Percentiles rank a stretch among this genome's conserved stretches.
Evolutionary conservation across 1,140 invertebrate species (phyloP).

Genomic region (Scaptodrosophila lebanonensis): DNA sequence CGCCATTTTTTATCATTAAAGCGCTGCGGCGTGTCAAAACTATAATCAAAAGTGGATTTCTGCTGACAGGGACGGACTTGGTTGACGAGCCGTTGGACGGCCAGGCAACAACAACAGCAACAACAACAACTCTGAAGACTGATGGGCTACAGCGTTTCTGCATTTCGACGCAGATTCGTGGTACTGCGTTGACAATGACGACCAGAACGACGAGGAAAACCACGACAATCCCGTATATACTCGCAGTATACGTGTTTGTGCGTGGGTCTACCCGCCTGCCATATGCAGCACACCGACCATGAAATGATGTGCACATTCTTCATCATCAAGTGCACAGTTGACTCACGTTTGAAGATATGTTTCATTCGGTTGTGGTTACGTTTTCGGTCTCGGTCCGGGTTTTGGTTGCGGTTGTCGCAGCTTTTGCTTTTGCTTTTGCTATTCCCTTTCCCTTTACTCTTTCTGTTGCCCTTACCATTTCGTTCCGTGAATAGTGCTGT

Average conservation of each 20-base stretch:
- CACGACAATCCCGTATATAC: neutral
- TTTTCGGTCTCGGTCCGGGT: conserved; percentile 1
- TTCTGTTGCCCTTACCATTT: neutral
- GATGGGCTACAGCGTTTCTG: conserved; percentile 55
- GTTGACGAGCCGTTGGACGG: neutral
- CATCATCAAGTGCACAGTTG: conserved; percentile 54
- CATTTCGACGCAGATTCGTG: conserved; percentile 35
- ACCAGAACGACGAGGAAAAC: conserved; percentile 9
- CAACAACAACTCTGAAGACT: conserved; percentile 29
- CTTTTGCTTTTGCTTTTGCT: neutral
- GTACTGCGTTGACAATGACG: too few species aligned
- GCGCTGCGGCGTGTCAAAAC: conserved; percentile 44
- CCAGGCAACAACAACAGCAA: neutral
- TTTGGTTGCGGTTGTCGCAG: neutral
- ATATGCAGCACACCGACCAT: conserved; percentile 24
- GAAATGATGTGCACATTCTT: conserved; percentile 61
- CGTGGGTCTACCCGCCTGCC: conserved; percentile 1
- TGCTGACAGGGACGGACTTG: conserved; percentile 7
- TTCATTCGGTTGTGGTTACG: conserved; percentile 53
- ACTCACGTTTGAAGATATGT: conserved; percentile 53
- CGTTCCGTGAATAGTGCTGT: neutral
- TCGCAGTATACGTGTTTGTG: neutral
- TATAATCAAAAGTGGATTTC: conserved; percentile 50
- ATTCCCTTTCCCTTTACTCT: conserved; percentile 4
- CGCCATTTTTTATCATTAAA: conserved; percentile 35